Conservation (phyloP, 2,888 invertebrate genomes). For the Drosophila longiperda region DNA sequence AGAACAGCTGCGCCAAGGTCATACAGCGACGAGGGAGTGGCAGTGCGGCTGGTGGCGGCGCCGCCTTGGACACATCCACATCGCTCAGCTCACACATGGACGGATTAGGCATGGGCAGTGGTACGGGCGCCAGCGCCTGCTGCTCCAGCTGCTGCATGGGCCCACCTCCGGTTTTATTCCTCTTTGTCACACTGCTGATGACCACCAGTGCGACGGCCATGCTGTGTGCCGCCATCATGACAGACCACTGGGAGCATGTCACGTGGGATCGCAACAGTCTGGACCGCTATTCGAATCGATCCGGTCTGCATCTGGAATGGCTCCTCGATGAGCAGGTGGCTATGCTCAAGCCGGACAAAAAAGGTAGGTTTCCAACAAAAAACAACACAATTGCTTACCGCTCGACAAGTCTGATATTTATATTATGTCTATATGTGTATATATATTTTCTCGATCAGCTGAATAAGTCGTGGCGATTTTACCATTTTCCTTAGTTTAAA, state of each 20-base stretch:
- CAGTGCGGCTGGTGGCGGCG: constrained; percentile 56
- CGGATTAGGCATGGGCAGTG: constrained; percentile 75
- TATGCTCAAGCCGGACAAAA: constrained; percentile 86
- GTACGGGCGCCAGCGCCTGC: constrained; percentile 71
- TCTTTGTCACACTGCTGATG: constrained; percentile 87
- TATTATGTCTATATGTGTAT: background rate
- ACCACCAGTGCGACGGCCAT: constrained; percentile 92
- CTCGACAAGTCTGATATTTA: background rate
- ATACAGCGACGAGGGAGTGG: constrained; percentile 80
- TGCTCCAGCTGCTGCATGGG: constrained; percentile 83
- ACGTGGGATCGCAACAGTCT: constrained; percentile 89
- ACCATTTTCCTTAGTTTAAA: too few species aligned
- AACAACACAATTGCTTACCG: background rate
- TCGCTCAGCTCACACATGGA: constrained; percentile 82
- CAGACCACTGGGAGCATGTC: constrained; percentile 96
- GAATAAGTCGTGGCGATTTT: too few species aligned
- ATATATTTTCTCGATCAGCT: background rate
- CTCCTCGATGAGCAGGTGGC: constrained; percentile 91
- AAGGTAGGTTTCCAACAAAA: constrained; percentile 65
- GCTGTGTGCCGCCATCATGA: constrained; percentile 94
- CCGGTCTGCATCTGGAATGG: constrained; percentile 88
- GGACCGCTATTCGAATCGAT: constrained; percentile 85
- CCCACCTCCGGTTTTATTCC: constrained; percentile 84
- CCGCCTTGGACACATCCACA: constrained; percentile 72
- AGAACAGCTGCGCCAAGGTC: constrained; percentile 83